Evolutionary conservation across 2,888 invertebrate species (phyloP), one percentile per base, ranked within the genome.

Genomic region (Hedya salicella): DNA sequence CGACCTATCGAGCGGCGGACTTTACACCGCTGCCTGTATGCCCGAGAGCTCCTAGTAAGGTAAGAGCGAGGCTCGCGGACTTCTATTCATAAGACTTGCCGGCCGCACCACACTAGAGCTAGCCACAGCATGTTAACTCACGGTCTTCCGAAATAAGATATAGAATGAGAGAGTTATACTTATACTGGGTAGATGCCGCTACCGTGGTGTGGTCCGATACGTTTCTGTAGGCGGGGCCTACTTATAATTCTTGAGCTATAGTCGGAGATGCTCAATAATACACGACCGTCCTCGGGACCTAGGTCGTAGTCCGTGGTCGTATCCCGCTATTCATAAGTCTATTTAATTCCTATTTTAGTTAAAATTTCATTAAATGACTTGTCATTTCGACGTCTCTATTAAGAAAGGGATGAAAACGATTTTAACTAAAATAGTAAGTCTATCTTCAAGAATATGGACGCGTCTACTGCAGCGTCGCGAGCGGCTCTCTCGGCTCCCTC

Each of bases 391-490:
- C 9, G 3, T 36, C 9, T 2, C 9, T 36, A 11, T 11, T 36
- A 2, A 9, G 36, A 36, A 9, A 36, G 9, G 9, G 36, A 36
- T 11, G 36, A 36, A 36, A 36, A 36, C 9, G 9, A 36, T 11
- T 36, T 36, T 36, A 4, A 25, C 36, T 11, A 11, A 36, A 36
- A 36, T 36, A 11, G 36, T 6, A 9, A 36, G 2, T 36, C 9
- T 9, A 36, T 8, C 6, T 36, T 36, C 11, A 11, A 36, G 36
- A 9, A 25, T 25, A 25, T 14, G 66, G 21, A 56, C 44, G 17
- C 19, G 50, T 49, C 66, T 75, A 88, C 76, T 93, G 93, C 70
- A 92, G 80, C 68, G 93, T 90, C 68, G 94, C 91, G 49, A 91
- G 85, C 59, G 90, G 94, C n/a, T n/a, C n/a, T n/a, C n/a, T n/a